Percentiles rank a stretch among this genome's conserved stretches.
Evolutionary conservation across 92 coral and sea anemone species (phyloP).

Genomic region (Umimayanthus chanpuru): DNA sequence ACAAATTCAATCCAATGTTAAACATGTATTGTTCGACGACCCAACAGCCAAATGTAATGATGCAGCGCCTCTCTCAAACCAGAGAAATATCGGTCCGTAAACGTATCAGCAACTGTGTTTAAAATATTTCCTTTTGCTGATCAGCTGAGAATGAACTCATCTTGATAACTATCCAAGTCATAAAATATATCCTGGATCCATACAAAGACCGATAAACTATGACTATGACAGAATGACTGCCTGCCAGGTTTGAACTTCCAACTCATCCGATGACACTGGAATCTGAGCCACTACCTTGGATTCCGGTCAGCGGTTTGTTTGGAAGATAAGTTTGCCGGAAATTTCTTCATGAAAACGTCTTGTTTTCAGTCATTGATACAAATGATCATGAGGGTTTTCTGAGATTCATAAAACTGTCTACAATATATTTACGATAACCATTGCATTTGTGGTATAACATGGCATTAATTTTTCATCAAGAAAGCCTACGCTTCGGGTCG

Average conservation of each 20-base stretch:
- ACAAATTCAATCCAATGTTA: not conserved
- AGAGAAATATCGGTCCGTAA: not conserved
- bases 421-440: constrained; percentile 24
- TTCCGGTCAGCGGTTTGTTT: constrained; percentile 42
- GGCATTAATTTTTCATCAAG: not conserved
- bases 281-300: constrained; percentile 19
- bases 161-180: not conserved
- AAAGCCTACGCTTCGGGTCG: not conserved
- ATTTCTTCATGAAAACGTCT: not conserved
- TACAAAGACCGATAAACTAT: not conserved
- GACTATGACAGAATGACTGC: not conserved
- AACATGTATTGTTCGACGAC: not conserved
- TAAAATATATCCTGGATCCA: not conserved
- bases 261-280: constrained; percentile 5
- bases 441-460: constrained; percentile 2
- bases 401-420: not conserved
- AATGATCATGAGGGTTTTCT: no score
- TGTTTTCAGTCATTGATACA: not conserved
- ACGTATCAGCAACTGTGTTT: not conserved
- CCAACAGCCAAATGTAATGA: not conserved
- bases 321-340: not conserved
- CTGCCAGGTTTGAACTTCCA: not conserved
- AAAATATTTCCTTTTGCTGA: not conserved
- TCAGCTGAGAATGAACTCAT: not conserved
- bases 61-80: not conserved